phyloP scores from a whole-genome alignment of 2,888 invertebrate species.

The Pimpla rufipes region DNA sequence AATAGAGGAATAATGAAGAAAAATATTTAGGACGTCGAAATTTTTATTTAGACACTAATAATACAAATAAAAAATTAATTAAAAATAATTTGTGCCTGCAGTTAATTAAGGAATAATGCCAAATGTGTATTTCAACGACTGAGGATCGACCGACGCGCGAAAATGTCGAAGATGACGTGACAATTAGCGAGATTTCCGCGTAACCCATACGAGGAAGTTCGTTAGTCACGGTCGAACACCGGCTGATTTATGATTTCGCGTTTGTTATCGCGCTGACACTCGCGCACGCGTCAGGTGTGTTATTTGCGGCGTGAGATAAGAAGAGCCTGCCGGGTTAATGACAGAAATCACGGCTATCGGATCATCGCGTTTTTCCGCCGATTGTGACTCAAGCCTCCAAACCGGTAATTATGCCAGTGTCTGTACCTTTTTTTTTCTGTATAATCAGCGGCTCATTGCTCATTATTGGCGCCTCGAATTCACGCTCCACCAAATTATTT shows the following conservation, averaged over 20 bases:
- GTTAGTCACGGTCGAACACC: neutral
- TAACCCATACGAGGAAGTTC: neutral
- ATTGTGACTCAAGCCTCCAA: neutral
- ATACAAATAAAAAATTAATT: too few species aligned
- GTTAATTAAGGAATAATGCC: too few species aligned
- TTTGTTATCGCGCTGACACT: constrained; percentile 10
- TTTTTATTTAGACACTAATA: too few species aligned
- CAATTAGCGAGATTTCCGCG: neutral
- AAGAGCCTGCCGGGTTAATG: neutral
- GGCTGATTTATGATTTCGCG: neutral
- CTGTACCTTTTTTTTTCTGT: neutral
- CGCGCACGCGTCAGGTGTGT: neutral
- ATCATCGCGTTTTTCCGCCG: neutral
- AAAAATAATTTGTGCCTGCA: too few species aligned
- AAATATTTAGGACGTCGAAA: too few species aligned
- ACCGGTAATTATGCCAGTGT: neutral
- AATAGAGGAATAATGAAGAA: too few species aligned
- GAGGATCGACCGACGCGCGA: too few species aligned
- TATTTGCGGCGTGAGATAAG: constrained; percentile 17
- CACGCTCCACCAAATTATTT: neutral
- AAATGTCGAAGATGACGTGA: neutral
- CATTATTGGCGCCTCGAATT: neutral
- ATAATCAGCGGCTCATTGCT: neutral
- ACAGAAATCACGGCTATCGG: constrained; percentile 6
- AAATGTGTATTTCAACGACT: too few species aligned